phyloP scores from a whole-genome alignment of 2,113 vertebrate genomes.

The Rhabdomys dilectus region DNA sequence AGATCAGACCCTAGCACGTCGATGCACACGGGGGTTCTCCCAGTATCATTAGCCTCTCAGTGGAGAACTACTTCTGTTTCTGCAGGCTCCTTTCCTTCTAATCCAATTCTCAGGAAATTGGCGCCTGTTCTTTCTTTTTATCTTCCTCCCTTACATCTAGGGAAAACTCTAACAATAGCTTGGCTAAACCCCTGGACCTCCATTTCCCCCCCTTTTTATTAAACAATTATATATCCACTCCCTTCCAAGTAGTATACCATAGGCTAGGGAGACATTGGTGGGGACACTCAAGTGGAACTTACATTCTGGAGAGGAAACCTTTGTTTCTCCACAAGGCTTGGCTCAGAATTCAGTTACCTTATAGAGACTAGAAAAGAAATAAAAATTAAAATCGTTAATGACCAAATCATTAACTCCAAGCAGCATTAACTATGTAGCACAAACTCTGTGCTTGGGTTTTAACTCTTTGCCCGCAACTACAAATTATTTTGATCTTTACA shows the following conservation, averaged over 20 bases:
- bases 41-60: not conserved
- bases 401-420: not conserved
- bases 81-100: not conserved
- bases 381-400: constrained; percentile 52
- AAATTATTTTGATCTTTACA: constrained; percentile 72
- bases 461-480: constrained; percentile 50
- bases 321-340: constrained; percentile 19
- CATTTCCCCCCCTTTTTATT: not conserved
- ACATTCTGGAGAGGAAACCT: not conserved
- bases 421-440: constrained; percentile 5
- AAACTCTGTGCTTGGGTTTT: not conserved
- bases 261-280: constrained; percentile 1
- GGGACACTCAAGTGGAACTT: not conserved
- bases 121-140: not conserved
- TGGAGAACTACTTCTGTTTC: not conserved
- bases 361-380: constrained; percentile 36
- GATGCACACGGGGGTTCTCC: not conserved
- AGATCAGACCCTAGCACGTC: not conserved
- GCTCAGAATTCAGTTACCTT: constrained; percentile 45
- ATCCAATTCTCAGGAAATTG: not conserved
- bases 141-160: constrained; percentile 14
- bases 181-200: not conserved
- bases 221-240: constrained; percentile 17
- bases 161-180: not conserved
- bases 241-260: not conserved